Base-by-base conservation (phyloP, 2,113 vertebrate species). In the Cyprinus carpio region DNA sequence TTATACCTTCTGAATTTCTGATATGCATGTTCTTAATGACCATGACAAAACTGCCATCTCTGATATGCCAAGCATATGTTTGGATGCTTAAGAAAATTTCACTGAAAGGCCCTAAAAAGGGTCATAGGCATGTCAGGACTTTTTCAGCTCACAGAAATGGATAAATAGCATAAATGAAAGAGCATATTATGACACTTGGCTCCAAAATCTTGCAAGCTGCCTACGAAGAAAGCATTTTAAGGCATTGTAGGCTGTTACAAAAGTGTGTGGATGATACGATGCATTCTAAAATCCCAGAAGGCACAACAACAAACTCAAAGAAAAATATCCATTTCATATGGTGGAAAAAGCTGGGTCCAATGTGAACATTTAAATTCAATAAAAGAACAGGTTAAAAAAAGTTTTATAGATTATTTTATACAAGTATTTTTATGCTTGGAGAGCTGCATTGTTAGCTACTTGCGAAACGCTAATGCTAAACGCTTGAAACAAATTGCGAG, bases 41-140 rank as follows among this genome's bases (percentile, higher is more conserved):
- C 37, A n/a, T 43, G 71, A 74, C 37, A 74, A 74, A 74, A 72
- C 18, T 72, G 37, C 71, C 37, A n/a, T 74, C 1, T 74, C 37
- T 74, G 37, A 25, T 25, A 37, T 74, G 37, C 4, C 37, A 74
- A 13, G 69, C 37, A 12, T 74, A n/a, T 0, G 12, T 43, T 15
- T 23, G 34, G 12, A 74, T 23, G n/a, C 37, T 74, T 72, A 20
- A 72, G 20, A 43, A 10, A 43, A 43, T 43, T 2, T 43, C 40
- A 43, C 40, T 43, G 40, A 43, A 43, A 43, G 40, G 43, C 10
- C 2, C 43, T 49, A 7, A 75, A 75, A 72, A 37, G 16, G 11
- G 34, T n/a, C 34, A 72, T n/a, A 43, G 34, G 20, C 65, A 75
- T 46, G 11, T 27, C 37, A 75, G 12, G n/a, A 27, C 71, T 27